Evolutionary conservation across 2,113 vertebrate species (phyloP).

Genomic region (Balaeniceps rex): DNA sequence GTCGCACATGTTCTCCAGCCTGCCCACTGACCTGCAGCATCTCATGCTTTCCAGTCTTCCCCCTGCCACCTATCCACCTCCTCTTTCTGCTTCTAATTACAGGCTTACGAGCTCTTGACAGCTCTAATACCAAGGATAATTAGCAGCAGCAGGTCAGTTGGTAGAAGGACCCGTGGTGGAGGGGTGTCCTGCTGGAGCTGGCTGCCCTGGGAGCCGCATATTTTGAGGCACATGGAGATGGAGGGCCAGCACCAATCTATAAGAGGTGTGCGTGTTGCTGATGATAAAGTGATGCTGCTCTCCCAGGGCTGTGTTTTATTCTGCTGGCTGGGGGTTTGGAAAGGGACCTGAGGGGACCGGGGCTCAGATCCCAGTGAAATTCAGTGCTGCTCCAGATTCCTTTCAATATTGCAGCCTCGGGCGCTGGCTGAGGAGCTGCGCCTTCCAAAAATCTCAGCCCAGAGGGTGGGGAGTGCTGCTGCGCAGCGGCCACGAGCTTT

Average conservation of each 20-base stretch:
- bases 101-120: background rate
- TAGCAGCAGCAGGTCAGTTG: background rate
- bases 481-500: accelerated
- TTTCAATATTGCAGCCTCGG: background rate
- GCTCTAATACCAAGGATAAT: background rate
- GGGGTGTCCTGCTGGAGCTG: background rate
- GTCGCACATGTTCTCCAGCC: background rate
- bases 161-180: accelerated
- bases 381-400: background rate
- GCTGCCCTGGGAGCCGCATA: background rate
- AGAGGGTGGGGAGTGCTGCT: background rate
- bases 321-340: background rate
- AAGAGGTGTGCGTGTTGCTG: background rate
- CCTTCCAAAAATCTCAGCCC: background rate
- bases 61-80: background rate
- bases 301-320: background rate
- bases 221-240: accelerated
- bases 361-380: background rate
- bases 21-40: background rate
- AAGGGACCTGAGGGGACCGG: accelerated
- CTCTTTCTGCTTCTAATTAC: background rate
- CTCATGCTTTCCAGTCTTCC: background rate
- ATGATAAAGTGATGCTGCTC: background rate
- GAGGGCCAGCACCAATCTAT: background rate
- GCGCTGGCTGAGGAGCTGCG: background rate